Evolutionary conservation across 2,113 vertebrate species (phyloP), one percentile per base, ranked within the genome.

Genomic region (Rhineura floridana): DNA sequence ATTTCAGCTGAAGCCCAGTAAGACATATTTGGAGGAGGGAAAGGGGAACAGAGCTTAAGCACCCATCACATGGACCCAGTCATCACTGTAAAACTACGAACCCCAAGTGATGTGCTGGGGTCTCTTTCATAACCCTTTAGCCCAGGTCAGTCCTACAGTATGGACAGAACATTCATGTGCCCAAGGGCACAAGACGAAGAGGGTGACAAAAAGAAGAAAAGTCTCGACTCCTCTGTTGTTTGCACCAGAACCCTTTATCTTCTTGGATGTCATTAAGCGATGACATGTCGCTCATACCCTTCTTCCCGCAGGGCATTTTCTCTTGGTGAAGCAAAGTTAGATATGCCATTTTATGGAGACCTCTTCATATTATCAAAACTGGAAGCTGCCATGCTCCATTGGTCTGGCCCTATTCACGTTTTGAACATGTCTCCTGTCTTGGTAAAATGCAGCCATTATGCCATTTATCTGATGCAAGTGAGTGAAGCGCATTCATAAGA

Each of bases 271-370:
- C 52, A 77, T 90, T 75, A 67, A 91, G 81, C 76, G 90, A 88
- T 93, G 94, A 94, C 94, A 94, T 46, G 4, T 94, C 92, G 83
- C 92, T 96, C 90, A 87, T 89, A 84, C 72, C 88, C 63, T 90
- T 93, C 92, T 62, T 92, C 91, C 92, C 83, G 85, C 85, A 84
- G 92, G 92, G 92, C 91, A 89, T 93, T 93, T 93, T 94, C 90
- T 93, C 88, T 93, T 94, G 92, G 89, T 89, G 93, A 93, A 95
- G 94, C 91, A 93, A 77, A 85, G 72, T 1, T 91, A 87, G 93
- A 44, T 83, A 6, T 90, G 90, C 86, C 88, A 86, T 93, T 91
- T 94, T 89, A 87, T 63, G 91, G 62, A 89, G 92, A 52, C 80
- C 4, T 89, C 82, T 93, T 87, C 89, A 87, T 91, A 90, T 93